Conservation (phyloP, 92 coral and sea anemone species). For the Blastomussa wellsi region DNA sequence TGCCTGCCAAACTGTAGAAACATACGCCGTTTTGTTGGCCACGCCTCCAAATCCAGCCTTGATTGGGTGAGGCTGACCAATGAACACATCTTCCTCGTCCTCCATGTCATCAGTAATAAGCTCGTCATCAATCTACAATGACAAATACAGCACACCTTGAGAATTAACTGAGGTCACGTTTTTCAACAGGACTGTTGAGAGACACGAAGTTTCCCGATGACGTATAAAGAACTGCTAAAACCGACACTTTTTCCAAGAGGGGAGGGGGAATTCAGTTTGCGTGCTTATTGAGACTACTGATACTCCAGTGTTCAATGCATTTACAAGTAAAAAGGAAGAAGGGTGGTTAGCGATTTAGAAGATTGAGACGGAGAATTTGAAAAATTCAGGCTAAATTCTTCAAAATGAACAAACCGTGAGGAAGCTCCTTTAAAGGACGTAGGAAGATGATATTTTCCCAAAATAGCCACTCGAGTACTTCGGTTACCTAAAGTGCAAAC, state of each 20-base stretch:
- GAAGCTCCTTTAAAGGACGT: not conserved
- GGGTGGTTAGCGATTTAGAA: no score
- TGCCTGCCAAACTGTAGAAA: not conserved
- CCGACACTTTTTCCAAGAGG: not conserved
- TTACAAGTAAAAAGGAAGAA: no score
- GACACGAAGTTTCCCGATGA: not conserved
- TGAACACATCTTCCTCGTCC: conserved; percentile 74
- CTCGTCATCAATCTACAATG: conserved; percentile 60
- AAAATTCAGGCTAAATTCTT: no score
- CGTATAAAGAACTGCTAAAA: not conserved
- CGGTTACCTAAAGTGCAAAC: not conserved
- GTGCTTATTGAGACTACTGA: no score
- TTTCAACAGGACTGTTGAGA: not conserved
- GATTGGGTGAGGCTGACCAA: conserved; percentile 59
- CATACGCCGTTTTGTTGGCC: conserved; percentile 76
- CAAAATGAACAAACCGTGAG: no score
- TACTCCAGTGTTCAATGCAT: no score
- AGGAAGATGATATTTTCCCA: not conserved
- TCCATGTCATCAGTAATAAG: conserved; percentile 66
- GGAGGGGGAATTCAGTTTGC: no score
- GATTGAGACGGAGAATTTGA: no score
- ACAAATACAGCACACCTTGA: not conserved
- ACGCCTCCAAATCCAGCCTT: conserved; percentile 65
- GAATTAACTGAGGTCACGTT: no score
- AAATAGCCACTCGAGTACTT: not conserved